Base-by-base conservation (phyloP, 2,113 vertebrate genomes). In the Pavo muticus region DNA sequence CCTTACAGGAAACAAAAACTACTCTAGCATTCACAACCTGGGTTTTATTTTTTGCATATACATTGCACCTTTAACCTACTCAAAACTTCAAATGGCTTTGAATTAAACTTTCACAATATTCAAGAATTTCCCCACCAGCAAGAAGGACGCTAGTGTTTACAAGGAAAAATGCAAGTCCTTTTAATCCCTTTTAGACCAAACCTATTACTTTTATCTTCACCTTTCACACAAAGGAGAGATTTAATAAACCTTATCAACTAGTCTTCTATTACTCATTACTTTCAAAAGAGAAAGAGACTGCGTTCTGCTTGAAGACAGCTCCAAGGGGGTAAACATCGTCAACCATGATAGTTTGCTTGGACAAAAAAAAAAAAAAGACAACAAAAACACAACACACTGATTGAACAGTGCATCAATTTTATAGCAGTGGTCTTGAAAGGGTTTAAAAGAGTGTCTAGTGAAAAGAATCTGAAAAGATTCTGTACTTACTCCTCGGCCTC, bases 381-480 rank as follows among this genome's bases (percentile, higher is more conserved):
- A 35, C 32, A 35, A 59, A 81, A 94, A 93, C 87, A 95, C 54
- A 57, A 17, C 78, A 95, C 97, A 98, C 97, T 97, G 97, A 96
- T 96, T 91, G 83, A 97, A 97, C 98, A 98, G 97, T 95, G 97
- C 88, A 96, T 95, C 97, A 91, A 89, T 92, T 97, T 98, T 95
- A 96, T 97, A 98, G 97, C 96, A 98, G 97, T 96, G 98, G 98
- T 98, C 98, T 98, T 98, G 97, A 98, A 98, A 98, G 98, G 98
- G 97, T 98, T 98, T 97, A 98, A 98, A 98, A 98, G 98, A 98
- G 98, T 98, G 97, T 98, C 98, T 98, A 98, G 97, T 98, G 97
- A 98, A 98, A 98, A 98, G 98, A 98, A 98, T 98, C 98, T 98
- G 97, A 98, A 97, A 98, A 98, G 98, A 98, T 98, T 98, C 98